Base-by-base conservation (phyloP, 2,888 invertebrate genomes). In the Rhimphoctona megacephalus region DNA sequence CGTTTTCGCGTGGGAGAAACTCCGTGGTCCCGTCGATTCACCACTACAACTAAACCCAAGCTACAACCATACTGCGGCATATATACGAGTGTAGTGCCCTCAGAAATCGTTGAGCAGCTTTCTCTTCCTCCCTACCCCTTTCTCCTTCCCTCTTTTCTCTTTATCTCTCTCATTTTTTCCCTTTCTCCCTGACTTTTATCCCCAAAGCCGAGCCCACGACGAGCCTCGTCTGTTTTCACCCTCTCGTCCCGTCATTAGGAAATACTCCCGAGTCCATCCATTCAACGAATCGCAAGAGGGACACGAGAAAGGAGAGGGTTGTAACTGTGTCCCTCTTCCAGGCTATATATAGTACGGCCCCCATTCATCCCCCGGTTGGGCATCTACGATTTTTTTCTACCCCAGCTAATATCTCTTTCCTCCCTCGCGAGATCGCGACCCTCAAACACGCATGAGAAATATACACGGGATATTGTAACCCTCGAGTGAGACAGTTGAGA, bases 251-350 rank as follows among this genome's bases (percentile, higher is more conserved):
- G 92, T 92, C 93, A 93, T 93, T 94, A 94, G 92, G 90, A 93
- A 93, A 93, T 93, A 92, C 92, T 92, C 92, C 89, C 89, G 90
- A 91, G 90, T 92, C 91, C 91, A 90, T 93, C 90, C 92, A 93
- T 92, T 93, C 92, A 91, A 90, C 87, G 85, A 79, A 77, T 73
- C 77, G 72, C 57, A 73, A 61, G 61, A 46, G 61, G 61, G 30
- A 61, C 61, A 30, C 30, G 61, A 30, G 25, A 11, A 17, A 6
- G 17, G 52, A 52, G 64, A 30, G 74, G 54, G 70, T 85, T 80
- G 22, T 49, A 72, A 73, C 46, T 8, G 46, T 83, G 66, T 85
- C 87, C 83, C 86, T 85, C 86, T 81, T 72, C 57, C 76, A 25
- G 8, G n/a, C 61, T 85, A 87, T 81, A 85, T 85, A 87, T 81